Evolutionary conservation across 2,888 invertebrate genomes (phyloP), one percentile per base, ranked within the genome.

Genomic region (Synanthedon tipuliformis): DNA sequence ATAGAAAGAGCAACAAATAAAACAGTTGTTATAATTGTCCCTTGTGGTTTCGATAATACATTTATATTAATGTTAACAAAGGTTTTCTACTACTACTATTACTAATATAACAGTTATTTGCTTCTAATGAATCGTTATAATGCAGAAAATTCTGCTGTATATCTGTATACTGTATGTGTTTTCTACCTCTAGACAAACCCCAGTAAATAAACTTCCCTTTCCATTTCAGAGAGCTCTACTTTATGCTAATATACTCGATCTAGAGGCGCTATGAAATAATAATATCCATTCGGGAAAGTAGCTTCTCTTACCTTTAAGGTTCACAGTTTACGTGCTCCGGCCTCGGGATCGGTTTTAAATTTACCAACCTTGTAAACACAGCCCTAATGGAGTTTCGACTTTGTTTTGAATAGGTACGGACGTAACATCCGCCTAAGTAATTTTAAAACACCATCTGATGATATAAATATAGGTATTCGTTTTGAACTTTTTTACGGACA

Each of bases 191-290:
- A 34, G 34, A 34, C 34, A 34, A 34, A 34, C 10, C 2, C 34
- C 34, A 34, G 10, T 1, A 34, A 34, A 34, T 34, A 34, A 34
- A 34, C 34, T 34, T 15, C 58, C 60, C 57, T 59, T 62, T 61
- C 62, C 69, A 73, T 70, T 75, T 71, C 70, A 61, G 61, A 58
- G 61, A 73, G 69, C 69, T 67, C 69, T 74, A 73, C 72, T 77
- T 79, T 78, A 79, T 78, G 78, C 69, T 79, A 78, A 79, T 76
- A 34, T 34, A 64, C 61, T 50, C 66, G 61, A 69, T 67, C 69
- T 65, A 66, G 64, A 59, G 69, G 65, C 62, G 66, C 63, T 73
- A 71, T 78, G 69, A 78, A 78, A 78, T 78, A 75, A 78, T 78
- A 77, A 78, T 73, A 69, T 59, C 60, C 61, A 65, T 67, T 64